A percentile compares a stretch with the other conserved stretches of the same genome.
Conservation (phyloP, 2,888 invertebrate genomes). For the Campoplex nolae region DNA sequence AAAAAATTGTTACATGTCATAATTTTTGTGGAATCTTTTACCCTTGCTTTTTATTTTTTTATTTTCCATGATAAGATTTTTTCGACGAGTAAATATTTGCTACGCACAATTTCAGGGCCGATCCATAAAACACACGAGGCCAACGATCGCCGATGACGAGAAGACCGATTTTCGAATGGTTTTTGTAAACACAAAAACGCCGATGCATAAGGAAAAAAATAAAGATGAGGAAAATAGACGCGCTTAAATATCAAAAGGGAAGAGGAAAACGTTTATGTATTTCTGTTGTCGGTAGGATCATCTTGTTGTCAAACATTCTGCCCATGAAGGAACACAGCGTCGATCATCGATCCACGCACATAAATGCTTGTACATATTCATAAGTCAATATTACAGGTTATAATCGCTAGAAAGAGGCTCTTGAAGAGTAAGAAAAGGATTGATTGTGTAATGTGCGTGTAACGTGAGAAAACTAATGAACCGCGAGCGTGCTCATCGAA, state of each 20-base stretch:
- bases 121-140: conserved; percentile 15
- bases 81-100: not conserved
- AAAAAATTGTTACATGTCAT: not conserved
- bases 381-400: conserved; percentile 22
- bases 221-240: not conserved
- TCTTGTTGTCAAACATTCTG: conserved; percentile 8
- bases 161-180: conserved; percentile 30
- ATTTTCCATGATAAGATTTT: not conserved
- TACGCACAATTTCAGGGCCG: conserved; percentile 56
- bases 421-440: conserved; percentile 31
- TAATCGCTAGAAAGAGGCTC: conserved; percentile 20
- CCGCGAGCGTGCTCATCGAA: conserved; percentile 61
- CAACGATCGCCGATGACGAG: conserved; percentile 14
- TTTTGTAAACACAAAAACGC: conserved; percentile 22
- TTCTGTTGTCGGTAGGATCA: conserved; percentile 7
- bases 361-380: not conserved
- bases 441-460: conserved; percentile 60
- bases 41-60: not conserved
- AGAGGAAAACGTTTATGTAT: not conserved
- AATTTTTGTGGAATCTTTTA: not conserved
- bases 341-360: conserved; percentile 5
- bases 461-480: conserved; percentile 65
- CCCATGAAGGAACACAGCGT: conserved; percentile 17
- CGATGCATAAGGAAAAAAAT: not conserved
- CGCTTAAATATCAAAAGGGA: not conserved